These are phyloP conservation scores for Scophthalmus maximus DNA, from an alignment of 2,113 vertebrate genomes.

Conservation along the genomic window DNA sequence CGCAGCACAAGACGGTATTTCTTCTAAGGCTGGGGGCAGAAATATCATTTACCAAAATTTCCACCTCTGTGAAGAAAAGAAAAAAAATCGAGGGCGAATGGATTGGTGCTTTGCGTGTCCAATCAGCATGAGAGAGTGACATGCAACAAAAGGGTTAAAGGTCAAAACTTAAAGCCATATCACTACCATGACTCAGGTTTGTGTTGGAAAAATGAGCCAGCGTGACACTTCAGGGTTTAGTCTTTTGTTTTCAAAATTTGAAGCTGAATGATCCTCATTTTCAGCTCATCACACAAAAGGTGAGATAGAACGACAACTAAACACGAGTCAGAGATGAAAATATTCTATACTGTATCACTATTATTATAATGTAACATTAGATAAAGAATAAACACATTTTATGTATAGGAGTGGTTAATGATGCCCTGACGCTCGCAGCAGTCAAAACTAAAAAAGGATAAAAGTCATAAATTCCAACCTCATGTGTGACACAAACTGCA, in stretches of 20 bases:
- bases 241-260: slow-evolving; percentile 4
- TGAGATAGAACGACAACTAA: background rate
- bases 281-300: slow-evolving; percentile 13
- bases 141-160: slow-evolving; percentile 7
- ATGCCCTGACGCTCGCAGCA: background rate
- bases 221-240: background rate
- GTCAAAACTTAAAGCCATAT: slow-evolving; percentile 14
- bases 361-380: slow-evolving; percentile 7
- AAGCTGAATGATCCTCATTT: background rate
- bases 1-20: background rate
- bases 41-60: slow-evolving; percentile 20
- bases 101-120: background rate
- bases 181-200: background rate
- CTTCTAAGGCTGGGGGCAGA: slow-evolving; percentile 16
- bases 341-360: too few relatives aligned
- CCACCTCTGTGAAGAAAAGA: slow-evolving; percentile 13
- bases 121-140: background rate
- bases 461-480: too few relatives aligned
- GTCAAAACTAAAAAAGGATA: too few relatives aligned
- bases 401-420: background rate
- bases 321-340: slow-evolving; percentile 2
- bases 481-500: too few relatives aligned
- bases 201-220: background rate
- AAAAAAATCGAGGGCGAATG: slow-evolving; percentile 17
- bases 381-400: slow-evolving; percentile 33